Evolutionary conservation across 2,888 invertebrate species (phyloP).

Genomic region (Pseudococcus longispinus): DNA sequence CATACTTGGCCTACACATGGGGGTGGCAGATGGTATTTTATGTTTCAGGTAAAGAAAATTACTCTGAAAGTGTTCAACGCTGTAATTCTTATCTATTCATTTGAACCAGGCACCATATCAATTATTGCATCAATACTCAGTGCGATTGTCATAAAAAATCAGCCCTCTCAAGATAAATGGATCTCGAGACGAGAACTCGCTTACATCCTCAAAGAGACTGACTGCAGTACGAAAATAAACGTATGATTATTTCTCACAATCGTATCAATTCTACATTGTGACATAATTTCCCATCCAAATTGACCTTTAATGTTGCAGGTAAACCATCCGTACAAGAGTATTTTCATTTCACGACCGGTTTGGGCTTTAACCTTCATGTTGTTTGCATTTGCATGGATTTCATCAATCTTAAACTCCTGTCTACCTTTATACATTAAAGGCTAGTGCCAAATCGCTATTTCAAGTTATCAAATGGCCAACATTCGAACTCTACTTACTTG

Average conservation of each 20-base stretch:
- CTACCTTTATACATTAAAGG: conserved; percentile 13
- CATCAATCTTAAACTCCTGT: neutral
- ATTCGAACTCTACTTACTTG: neutral
- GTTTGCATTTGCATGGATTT: neutral
- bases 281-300: neutral
- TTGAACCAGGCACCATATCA: neutral
- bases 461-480: too few relatives aligned
- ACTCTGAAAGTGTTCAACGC: neutral
- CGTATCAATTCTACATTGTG: neutral
- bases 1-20: neutral
- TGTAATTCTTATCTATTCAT: neutral
- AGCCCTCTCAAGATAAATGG: conserved; percentile 15
- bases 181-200: neutral
- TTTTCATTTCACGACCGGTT: neutral
- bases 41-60: neutral
- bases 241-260: neutral
- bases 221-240: neutral
- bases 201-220: neutral
- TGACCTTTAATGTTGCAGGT: neutral
- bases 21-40: neutral
- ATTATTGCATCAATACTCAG: neutral
- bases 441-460: neutral
- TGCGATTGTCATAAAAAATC: neutral
- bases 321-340: neutral
- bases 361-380: neutral